Conservation (phyloP, 2,888 invertebrate genomes). For the Eumerus sabulonum region DNA sequence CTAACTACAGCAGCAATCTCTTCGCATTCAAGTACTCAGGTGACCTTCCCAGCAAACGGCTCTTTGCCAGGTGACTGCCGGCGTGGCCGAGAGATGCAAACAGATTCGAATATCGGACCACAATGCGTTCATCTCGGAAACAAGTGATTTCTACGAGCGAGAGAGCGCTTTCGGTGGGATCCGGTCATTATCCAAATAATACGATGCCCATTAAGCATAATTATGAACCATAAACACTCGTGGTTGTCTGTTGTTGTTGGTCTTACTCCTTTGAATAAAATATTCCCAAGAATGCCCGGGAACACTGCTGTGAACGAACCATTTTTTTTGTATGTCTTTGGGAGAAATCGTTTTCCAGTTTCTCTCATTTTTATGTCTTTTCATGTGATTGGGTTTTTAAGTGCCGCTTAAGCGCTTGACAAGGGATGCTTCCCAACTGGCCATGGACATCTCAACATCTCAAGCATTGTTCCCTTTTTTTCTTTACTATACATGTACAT, state of each 20-base stretch:
- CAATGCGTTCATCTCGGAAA: constrained; percentile 54
- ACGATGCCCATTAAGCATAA: constrained; percentile 68
- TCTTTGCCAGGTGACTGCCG: constrained; percentile 44
- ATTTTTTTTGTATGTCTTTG: constrained; percentile 29
- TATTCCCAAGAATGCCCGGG: constrained; percentile 54
- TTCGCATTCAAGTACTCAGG: background rate
- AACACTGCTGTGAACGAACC: no score
- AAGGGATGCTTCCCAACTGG: constrained; percentile 52
- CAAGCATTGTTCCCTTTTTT: no score
- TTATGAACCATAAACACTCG: constrained; percentile 68
- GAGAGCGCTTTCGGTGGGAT: constrained; percentile 47
- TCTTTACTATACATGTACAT: no score
- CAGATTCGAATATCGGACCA: constrained; percentile 59
- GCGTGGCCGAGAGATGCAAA: constrained; percentile 40
- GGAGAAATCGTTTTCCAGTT: constrained; percentile 39
- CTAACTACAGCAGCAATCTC: background rate
- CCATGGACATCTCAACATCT: background rate
- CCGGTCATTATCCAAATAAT: constrained; percentile 64
- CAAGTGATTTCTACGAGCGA: constrained; percentile 45
- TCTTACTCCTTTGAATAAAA: constrained; percentile 45
- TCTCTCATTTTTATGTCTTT: constrained; percentile 54
- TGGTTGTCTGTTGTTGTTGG: constrained; percentile 15
- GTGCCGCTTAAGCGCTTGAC: constrained; percentile 45
- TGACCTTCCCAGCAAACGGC: constrained; percentile 49
- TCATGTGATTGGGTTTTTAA: constrained; percentile 63